These are phyloP conservation scores for Struthidea cinerea DNA, from an alignment of 2,113 vertebrate genomes.

Conservation along the genomic window DNA sequence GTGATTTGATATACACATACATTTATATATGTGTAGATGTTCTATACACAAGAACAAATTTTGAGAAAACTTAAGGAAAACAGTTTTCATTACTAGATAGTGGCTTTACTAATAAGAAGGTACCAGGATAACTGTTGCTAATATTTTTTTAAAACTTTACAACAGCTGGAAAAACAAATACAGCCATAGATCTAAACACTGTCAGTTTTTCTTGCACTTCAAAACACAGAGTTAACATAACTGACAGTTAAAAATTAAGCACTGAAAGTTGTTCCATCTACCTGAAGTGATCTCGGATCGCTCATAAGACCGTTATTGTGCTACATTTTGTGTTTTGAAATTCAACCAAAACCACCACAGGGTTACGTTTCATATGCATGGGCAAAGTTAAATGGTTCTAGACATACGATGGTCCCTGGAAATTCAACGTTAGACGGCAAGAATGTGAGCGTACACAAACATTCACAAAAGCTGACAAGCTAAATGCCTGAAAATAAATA, in stretches of 20 bases:
- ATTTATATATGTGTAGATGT: not conserved
- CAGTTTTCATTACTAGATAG: not conserved
- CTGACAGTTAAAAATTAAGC: not conserved
- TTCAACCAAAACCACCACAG: conserved; percentile 61
- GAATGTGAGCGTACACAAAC: conserved; percentile 51
- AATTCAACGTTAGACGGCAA: conserved; percentile 45
- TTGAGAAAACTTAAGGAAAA: not conserved
- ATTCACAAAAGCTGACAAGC: conserved; percentile 37
- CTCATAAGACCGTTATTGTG: conserved; percentile 24
- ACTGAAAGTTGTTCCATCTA: not conserved
- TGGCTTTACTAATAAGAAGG: not conserved
- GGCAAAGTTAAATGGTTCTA: conserved; percentile 47
- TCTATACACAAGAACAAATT: not conserved
- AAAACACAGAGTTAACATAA: not conserved
- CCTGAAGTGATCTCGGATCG: not conserved
- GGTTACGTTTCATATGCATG: conserved; percentile 38
- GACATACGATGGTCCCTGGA: conserved; percentile 44
- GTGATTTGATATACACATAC: not conserved
- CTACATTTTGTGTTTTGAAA: conserved; percentile 33
- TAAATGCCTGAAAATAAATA: conserved; percentile 22
- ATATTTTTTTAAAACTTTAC: not conserved
- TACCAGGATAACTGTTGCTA: not conserved
- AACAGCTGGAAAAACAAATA: not conserved
- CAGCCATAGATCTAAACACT: not conserved
- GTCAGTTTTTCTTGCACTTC: not conserved